phyloP scores from a whole-genome alignment of 2,797 vertebrate genomes.

The Okamejei kenojei region DNA sequence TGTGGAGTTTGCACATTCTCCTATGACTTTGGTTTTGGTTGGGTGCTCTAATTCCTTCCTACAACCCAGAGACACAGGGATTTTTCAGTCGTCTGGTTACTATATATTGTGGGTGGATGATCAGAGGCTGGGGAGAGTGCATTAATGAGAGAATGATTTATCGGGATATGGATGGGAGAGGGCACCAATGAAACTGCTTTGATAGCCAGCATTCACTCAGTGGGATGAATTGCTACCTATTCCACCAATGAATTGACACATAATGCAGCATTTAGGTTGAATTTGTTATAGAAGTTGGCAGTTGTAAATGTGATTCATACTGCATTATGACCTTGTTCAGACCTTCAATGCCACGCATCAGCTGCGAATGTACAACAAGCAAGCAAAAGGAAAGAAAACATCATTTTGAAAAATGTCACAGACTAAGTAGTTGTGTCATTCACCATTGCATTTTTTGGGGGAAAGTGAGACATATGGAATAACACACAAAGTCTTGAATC shows the following conservation, averaged over 20 bases:
- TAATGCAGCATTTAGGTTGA: neutral
- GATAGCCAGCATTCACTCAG: no score
- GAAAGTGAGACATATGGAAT: slow-evolving; percentile 11
- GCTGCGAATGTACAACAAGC: neutral
- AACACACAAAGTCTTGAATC: neutral
- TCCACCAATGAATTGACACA: neutral
- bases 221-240: no score
- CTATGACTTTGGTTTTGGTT: no score
- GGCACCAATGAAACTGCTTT: no score
- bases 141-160: no score
- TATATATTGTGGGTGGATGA: no score
- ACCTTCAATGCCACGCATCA: slow-evolving; percentile 5
- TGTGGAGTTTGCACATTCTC: no score
- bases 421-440: neutral
- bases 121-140: no score
- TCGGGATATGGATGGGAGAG: no score
- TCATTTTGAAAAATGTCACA: slow-evolving; percentile 12
- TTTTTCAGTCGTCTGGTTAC: no score
- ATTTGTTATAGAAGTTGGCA: neutral
- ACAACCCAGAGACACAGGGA: no score
- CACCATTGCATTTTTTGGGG: neutral
- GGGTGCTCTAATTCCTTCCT: no score
- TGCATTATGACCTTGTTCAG: neutral
- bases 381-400: slow-evolving; percentile 13
- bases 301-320: neutral